phyloP scores from a whole-genome alignment of 2,888 invertebrate species.

The Platypus cylindrus region DNA sequence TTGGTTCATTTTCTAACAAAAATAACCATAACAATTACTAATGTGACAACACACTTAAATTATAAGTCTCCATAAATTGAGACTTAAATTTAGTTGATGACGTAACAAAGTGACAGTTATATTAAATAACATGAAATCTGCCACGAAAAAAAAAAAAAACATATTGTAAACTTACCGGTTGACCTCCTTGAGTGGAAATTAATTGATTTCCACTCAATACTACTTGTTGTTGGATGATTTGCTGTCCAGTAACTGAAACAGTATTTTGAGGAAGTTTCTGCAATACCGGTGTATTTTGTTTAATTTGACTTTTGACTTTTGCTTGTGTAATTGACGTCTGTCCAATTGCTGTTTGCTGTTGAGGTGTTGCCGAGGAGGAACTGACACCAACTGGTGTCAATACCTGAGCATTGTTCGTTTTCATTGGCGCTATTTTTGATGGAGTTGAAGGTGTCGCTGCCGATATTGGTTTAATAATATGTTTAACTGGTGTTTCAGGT shows the following conservation, averaged over 20 bases:
- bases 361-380: too few relatives aligned
- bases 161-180: conserved; percentile 34
- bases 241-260: conserved; percentile 31
- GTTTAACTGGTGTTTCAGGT: conserved; percentile 11
- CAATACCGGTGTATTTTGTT: conserved; percentile 29
- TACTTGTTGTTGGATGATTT: conserved; percentile 31
- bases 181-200: conserved; percentile 33
- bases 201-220: conserved; percentile 33
- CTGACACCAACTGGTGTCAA: too few relatives aligned
- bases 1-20: too few relatives aligned
- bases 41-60: too few relatives aligned
- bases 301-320: conserved; percentile 18
- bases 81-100: too few relatives aligned
- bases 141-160: too few relatives aligned
- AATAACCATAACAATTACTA: too few relatives aligned
- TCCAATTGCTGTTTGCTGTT: conserved; percentile 2
- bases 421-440: conserved; percentile 8
- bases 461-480: conserved; percentile 12
- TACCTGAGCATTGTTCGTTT: conserved; percentile 1
- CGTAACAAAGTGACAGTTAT: too few relatives aligned
- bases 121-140: too few relatives aligned
- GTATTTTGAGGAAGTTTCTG: conserved; percentile 31
- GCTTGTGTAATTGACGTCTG: conserved; percentile 11
- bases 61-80: too few relatives aligned
- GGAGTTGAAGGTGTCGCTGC: conserved; percentile 12